Conservation (phyloP, 1,140 invertebrate species). For the Drosophila nannoptera region DNA sequence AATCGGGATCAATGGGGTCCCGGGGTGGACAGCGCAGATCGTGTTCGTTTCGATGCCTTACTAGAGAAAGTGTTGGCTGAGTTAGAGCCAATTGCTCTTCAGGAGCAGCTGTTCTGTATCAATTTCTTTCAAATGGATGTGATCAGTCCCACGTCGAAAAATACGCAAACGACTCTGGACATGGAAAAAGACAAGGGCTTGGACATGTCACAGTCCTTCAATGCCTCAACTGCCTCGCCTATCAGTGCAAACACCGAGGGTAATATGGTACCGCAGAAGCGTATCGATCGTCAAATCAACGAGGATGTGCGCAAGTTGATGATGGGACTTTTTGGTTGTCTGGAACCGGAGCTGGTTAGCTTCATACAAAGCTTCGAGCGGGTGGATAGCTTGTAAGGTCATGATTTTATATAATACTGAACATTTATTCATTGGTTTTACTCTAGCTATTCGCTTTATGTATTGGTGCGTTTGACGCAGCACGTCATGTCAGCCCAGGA, state of each 20-base stretch:
- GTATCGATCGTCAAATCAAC: constrained; percentile 85
- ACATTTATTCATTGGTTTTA: background rate
- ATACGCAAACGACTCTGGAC: constrained; percentile 81
- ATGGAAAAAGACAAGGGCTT: constrained; percentile 63
- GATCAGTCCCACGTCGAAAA: constrained; percentile 80
- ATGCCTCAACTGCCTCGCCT: constrained; percentile 45
- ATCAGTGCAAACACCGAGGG: constrained; percentile 28
- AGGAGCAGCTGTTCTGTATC: constrained; percentile 97
- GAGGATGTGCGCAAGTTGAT: constrained; percentile 91
- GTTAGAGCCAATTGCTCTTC: constrained; percentile 93
- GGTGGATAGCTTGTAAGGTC: constrained; percentile 92
- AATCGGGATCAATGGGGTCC: constrained; percentile 75
- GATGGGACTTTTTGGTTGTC: constrained; percentile 90
- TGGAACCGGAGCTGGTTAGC: constrained; percentile 91
- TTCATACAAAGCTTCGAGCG: constrained; percentile 93
- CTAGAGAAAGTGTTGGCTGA: constrained; percentile 86
- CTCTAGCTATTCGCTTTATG: constrained; percentile 92
- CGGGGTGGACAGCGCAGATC: constrained; percentile 69
- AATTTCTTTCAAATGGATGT: constrained; percentile 94
- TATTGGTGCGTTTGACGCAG: constrained; percentile 91
- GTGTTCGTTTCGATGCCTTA: constrained; percentile 78
- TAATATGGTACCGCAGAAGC: constrained; percentile 80
- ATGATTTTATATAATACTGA: constrained; percentile 1
- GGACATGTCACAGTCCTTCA: constrained; percentile 64
- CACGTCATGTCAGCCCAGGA: constrained; percentile 95